A percentile compares a stretch with the other conserved stretches of the same genome.
Evolutionary conservation across 64 coral and sea anemone genomes (phyloP).

Genomic region (Anthopleura sola): DNA sequence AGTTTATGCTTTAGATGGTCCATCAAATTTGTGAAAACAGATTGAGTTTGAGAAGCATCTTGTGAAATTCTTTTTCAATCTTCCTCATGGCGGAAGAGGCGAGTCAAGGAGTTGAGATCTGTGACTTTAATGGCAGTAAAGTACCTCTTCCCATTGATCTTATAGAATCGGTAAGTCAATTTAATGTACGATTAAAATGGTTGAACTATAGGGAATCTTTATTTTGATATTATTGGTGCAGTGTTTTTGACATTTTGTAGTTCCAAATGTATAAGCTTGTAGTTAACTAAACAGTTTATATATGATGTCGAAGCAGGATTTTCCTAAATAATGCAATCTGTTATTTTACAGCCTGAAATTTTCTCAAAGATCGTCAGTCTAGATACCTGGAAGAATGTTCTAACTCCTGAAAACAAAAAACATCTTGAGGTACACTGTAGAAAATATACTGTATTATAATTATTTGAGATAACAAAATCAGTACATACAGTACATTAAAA

Average conservation of each 20-base stretch:
- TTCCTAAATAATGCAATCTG: too few relatives aligned
- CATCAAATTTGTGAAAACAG: background rate
- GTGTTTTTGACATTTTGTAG: background rate
- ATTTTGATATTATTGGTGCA: background rate
- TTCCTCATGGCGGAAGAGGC: constrained; percentile 42
- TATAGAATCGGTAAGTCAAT: constrained; percentile 65
- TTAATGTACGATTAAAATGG: background rate
- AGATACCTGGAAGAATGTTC: constrained; percentile 76
- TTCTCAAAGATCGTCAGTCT: constrained; percentile 85
- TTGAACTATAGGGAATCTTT: background rate
- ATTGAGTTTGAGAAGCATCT: background rate
- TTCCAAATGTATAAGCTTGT: background rate
- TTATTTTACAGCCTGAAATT: constrained; percentile 73
- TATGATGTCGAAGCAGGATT: too few relatives aligned
- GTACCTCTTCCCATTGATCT: constrained; percentile 74
- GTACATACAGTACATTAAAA: too few relatives aligned
- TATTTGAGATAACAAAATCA: too few relatives aligned
- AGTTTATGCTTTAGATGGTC: background rate
- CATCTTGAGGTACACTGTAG: constrained; percentile 92
- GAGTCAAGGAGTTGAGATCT: constrained; percentile 64
- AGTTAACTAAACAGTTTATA: too few relatives aligned
- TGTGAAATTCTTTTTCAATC: background rate
- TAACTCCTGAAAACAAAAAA: constrained; percentile 74
- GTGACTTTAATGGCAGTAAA: constrained; percentile 65
- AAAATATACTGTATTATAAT: too few relatives aligned